Evolutionary conservation across 2,113 vertebrate species (phyloP), one percentile per base, ranked within the genome.

Genomic region (Upupa epops): DNA sequence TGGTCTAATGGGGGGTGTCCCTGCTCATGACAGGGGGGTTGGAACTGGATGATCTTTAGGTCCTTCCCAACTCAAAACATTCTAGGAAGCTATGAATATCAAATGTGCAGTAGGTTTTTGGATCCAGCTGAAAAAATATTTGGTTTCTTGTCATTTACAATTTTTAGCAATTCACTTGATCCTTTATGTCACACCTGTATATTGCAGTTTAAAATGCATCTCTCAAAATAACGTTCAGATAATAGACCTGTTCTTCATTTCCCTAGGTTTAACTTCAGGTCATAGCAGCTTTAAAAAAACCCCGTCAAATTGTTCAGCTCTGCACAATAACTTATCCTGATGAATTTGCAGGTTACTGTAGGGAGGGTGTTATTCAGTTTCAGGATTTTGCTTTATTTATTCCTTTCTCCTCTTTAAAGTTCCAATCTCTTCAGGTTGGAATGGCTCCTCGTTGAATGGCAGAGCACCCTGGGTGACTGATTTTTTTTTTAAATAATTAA

Each of bases 231-330:
- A 75, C 82, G 28, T 83, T 94, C 84, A 56, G 34, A 73, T 95
- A 94, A 96, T 95, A 78, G 88, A 78, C 31, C 48, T 82, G 49
- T 90, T 92, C 79, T 91, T 94, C 73, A 82, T 79, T 95, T 90
- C 85, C 90, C 45, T 71, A 45, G 40, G 52, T 92, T 95, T 95
- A 88, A 82, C 77, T 94, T 92, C 74, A 48, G 92, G 82, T 81
- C 87, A 85, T 68, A 71, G 29, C 0, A 0, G 68, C 73, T 96
- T 89, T 94, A 87, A 95, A 42, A 96, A 90, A 69, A 81, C 84
- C 79, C 54, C 76, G 88, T 91, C 86, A 92, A 70, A 79, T 93
- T 92, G 78, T 94, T 96, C 88, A 88, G 81, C 69, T 90, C 72
- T 60, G 28, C 76, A 82, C 84, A 89, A 92, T 91, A 95, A 95